Evolutionary conservation across 2,113 vertebrate genomes (phyloP).

Genomic region (Vombatus ursinus): DNA sequence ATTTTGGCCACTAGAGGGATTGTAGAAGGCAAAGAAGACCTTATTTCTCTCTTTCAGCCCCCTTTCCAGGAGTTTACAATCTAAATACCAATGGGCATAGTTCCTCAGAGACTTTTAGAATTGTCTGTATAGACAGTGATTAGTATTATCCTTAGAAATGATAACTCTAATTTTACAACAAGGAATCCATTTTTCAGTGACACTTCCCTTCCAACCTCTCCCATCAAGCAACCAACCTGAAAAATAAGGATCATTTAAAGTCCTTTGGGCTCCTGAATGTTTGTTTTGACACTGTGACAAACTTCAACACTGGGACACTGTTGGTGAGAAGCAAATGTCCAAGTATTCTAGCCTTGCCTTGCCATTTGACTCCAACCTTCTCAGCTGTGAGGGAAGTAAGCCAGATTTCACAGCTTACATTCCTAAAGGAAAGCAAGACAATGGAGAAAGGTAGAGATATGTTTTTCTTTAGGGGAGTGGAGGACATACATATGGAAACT

Average conservation of each 20-base stretch:
- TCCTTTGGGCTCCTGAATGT: background rate
- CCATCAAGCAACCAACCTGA: background rate
- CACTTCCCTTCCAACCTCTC: background rate
- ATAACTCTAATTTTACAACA: background rate
- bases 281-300: background rate
- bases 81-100: background rate
- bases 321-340: background rate
- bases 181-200: background rate
- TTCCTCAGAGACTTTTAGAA: background rate
- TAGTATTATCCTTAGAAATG: background rate
- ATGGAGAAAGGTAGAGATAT: background rate
- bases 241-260: background rate
- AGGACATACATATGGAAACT: background rate
- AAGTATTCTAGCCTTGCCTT: background rate
- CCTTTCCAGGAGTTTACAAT: background rate
- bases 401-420: background rate
- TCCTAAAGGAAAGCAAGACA: background rate
- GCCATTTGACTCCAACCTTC: background rate
- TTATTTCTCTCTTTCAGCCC: background rate
- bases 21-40: background rate
- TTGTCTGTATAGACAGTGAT: background rate
- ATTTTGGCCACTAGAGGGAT: background rate
- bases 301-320: background rate
- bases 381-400: constrained; percentile 28
- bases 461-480: background rate